A percentile compares a stretch with the other conserved stretches of the same genome.
These are phyloP conservation scores for Pseudomyrmex flavicornis DNA, from an alignment of 1,140 invertebrate species.

Conservation along the genomic window DNA sequence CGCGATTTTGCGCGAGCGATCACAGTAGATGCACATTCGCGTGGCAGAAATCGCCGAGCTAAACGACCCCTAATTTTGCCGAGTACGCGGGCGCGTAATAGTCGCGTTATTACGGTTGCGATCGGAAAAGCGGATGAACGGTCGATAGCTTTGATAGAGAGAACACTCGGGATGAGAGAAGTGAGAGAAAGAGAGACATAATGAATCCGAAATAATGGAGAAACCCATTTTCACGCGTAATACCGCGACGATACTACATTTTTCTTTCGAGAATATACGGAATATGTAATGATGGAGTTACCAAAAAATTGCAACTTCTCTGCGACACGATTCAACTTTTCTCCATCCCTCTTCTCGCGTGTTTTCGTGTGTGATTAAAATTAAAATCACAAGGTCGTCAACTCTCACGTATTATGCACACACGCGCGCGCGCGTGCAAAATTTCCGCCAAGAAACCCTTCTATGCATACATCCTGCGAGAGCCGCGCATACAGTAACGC, in stretches of 20 bases:
- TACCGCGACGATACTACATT: neutral
- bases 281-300: neutral
- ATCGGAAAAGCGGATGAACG: conserved; percentile 44
- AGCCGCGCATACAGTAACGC: neutral
- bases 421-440: neutral
- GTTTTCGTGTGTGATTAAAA: conserved; percentile 17
- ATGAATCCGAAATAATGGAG: neutral
- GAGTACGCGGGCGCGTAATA: conserved; percentile 42
- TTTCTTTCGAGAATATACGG: neutral
- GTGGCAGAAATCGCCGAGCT: conserved; percentile 47
- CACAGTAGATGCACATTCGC: conserved; percentile 1
- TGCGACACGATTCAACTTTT: neutral
- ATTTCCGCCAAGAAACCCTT: conserved; percentile 1
- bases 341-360: too few species aligned
- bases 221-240: neutral
- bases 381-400: conserved; percentile 3
- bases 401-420: neutral
- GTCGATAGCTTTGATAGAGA: conserved; percentile 5
- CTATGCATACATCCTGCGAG: neutral
- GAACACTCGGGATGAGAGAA: neutral
- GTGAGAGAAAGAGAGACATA: too few species aligned
- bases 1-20: conserved; percentile 40
- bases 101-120: neutral
- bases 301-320: neutral
- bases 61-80: conserved; percentile 57